A percentile compares a stretch with the other conserved stretches of the same genome.
Conservation (phyloP, 2,888 invertebrate species). For the Stegophylla sp. region DNA sequence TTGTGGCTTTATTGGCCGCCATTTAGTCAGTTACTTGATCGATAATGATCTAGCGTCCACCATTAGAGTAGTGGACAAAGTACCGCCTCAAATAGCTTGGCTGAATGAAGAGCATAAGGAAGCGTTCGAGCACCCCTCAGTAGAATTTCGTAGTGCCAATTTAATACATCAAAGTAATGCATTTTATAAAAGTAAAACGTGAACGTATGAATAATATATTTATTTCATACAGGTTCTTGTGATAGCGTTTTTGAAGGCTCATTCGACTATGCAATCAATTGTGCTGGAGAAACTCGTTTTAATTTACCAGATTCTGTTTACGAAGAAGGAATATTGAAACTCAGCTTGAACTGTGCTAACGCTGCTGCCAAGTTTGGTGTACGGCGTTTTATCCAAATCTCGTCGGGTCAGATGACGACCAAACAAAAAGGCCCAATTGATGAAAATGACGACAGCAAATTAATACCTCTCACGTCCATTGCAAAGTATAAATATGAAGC, state of each 20-base stretch:
- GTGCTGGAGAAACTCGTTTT: slow-evolving; percentile 88
- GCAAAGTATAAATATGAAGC: slow-evolving; percentile 84
- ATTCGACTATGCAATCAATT: slow-evolving; percentile 79
- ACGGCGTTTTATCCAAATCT: slow-evolving; percentile 80
- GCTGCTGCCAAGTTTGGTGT: slow-evolving; percentile 76
- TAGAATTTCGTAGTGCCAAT: slow-evolving; percentile 90
- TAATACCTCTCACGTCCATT: slow-evolving; percentile 85
- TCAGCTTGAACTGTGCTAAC: slow-evolving; percentile 83
- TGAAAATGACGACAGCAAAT: slow-evolving; percentile 77
- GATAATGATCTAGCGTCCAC: slow-evolving; percentile 77
- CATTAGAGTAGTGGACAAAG: slow-evolving; percentile 87
- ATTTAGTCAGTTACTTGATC: slow-evolving; percentile 82
- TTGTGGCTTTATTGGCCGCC: slow-evolving; percentile 91
- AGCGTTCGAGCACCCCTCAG: slow-evolving; percentile 76
- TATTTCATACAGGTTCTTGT: slow-evolving; percentile 75
- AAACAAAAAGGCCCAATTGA: slow-evolving; percentile 80
- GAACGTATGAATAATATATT: background rate
- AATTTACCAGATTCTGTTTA: slow-evolving; percentile 90
- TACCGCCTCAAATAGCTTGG: slow-evolving; percentile 92
- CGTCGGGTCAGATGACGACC: slow-evolving; percentile 81
- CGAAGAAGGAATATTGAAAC: slow-evolving; percentile 83
- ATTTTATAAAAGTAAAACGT: background rate
- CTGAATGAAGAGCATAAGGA: slow-evolving; percentile 77
- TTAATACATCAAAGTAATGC: slow-evolving; percentile 82
- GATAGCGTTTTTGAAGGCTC: slow-evolving; percentile 73